Evolutionary conservation across 2,888 invertebrate genomes (phyloP), one percentile per base, ranked within the genome.

Genomic region (Drosophila ustulata): DNA sequence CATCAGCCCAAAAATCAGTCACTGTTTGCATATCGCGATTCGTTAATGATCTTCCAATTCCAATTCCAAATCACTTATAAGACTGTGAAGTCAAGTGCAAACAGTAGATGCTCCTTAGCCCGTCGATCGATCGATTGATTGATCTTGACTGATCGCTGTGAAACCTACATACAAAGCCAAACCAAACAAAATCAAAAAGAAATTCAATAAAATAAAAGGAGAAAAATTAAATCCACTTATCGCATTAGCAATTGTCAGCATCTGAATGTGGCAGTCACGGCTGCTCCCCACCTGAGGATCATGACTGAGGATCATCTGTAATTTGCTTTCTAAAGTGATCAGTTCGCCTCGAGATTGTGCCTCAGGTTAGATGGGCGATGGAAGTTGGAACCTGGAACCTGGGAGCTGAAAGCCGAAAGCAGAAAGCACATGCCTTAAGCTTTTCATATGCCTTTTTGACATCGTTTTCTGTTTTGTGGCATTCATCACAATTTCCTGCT

Each of bases 261-360:
- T 58, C 78, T 83, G 87, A 83, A 80, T 71, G 84, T 69, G 81
- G 67, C 78, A 83, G 82, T 86, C 75, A 77, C 75, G 75, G 65
- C 65, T 43, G 62, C 59, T 66, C 64, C 46, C 47, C 52, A 52
- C 66, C 76, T 62, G 73, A 52, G 68, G 78, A 73, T 81, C 82
- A 82, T 83, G 87, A 78, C 70, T 71, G 74, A 80, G 74, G 86
- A 82, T 82, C 82, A 82, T 80, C 87, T 72, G 81, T 82, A 82
- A 82, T 82, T 82, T 82, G 82, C 82, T 82, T 82, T 82, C 82
- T 83, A 86, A 82, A 86, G 68, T 78, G 78, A 78, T 79, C 71
- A 66, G 77, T 65, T 64, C 64, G 59, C 39, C 57, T 46, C 25
- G 23, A 39, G 68, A 51, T 53, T 47, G 68, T 47, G 47, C 49